Conservation (phyloP, 2,888 invertebrate genomes). For the Stenoptilia bipunctidactyla region DNA sequence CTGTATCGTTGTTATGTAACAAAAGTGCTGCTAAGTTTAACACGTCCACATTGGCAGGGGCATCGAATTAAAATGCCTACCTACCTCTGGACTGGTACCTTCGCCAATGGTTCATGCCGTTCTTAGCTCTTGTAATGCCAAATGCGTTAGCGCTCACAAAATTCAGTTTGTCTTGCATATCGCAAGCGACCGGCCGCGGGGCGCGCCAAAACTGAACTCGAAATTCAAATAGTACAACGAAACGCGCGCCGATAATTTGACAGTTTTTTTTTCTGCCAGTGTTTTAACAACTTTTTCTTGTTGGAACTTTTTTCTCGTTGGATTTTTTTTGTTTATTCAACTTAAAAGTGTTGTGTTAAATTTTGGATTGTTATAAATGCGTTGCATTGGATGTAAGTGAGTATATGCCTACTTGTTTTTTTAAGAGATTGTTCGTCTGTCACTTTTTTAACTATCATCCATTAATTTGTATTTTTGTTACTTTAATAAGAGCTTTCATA, state of each 20-base stretch:
- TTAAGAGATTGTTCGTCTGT: slow-evolving; percentile 53
- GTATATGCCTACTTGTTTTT: slow-evolving; percentile 28
- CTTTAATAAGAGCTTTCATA: not conserved
- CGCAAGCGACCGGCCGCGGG: slow-evolving; percentile 59
- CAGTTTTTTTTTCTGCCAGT: slow-evolving; percentile 21
- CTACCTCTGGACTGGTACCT: slow-evolving; percentile 40
- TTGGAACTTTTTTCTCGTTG: slow-evolving; percentile 17
- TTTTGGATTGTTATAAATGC: slow-evolving; percentile 57
- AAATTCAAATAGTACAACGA: slow-evolving; percentile 49
- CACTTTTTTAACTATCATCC: slow-evolving; percentile 23
- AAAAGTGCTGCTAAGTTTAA: not conserved
- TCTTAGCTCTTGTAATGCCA: slow-evolving; percentile 31
- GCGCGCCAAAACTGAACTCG: slow-evolving; percentile 38
- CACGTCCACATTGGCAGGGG: slow-evolving; percentile 3
- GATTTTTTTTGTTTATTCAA: slow-evolving; percentile 2
- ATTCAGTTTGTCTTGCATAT: slow-evolving; percentile 60
- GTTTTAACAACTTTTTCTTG: slow-evolving; percentile 19
- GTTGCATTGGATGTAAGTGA: slow-evolving; percentile 61
- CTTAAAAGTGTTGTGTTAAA: slow-evolving; percentile 23
- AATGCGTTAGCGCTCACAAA: slow-evolving; percentile 52
- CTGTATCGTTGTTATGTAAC: no score
- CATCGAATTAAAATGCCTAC: slow-evolving; percentile 22
- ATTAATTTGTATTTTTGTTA: not conserved
- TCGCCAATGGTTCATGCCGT: slow-evolving; percentile 40
- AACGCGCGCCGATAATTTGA: slow-evolving; percentile 24